Conservation (phyloP, 2,113 vertebrate species). For the Saccopteryx leptura region DNA sequence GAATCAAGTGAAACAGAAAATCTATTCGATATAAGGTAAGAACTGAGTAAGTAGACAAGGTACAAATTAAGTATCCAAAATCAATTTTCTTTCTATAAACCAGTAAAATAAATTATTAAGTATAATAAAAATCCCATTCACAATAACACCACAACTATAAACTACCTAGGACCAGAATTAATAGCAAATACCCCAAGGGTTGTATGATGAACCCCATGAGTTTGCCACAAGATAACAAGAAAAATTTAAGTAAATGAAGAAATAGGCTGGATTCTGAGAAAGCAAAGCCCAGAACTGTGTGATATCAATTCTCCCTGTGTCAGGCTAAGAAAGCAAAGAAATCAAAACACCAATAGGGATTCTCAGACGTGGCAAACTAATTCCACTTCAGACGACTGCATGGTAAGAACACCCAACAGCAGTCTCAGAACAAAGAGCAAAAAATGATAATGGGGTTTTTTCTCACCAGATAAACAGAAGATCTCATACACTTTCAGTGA, state of each 20-base stretch:
- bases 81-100: constrained; percentile 76
- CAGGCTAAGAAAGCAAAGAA: constrained; percentile 19
- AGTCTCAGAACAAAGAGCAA: background rate
- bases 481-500: background rate
- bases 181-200: constrained; percentile 52
- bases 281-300: background rate
- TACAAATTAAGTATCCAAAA: constrained; percentile 79
- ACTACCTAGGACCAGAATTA: constrained; percentile 59
- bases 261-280: constrained; percentile 18
- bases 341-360: constrained; percentile 6
- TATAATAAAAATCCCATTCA: constrained; percentile 74
- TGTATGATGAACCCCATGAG: constrained; percentile 22
- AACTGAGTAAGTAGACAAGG: constrained; percentile 58
- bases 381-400: constrained; percentile 17
- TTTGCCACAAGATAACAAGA: constrained; percentile 37
- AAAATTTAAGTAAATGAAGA: constrained; percentile 66
- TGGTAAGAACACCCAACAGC: background rate
- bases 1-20: constrained; percentile 62
- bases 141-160: constrained; percentile 49
- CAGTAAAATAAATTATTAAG: constrained; percentile 77
- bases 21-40: constrained; percentile 65
- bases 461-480: background rate
- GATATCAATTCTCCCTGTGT: constrained; percentile 30
- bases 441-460: background rate
- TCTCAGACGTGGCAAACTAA: background rate